phyloP scores from a whole-genome alignment of 2,797 vertebrate species.

The Vultur gryphus region DNA sequence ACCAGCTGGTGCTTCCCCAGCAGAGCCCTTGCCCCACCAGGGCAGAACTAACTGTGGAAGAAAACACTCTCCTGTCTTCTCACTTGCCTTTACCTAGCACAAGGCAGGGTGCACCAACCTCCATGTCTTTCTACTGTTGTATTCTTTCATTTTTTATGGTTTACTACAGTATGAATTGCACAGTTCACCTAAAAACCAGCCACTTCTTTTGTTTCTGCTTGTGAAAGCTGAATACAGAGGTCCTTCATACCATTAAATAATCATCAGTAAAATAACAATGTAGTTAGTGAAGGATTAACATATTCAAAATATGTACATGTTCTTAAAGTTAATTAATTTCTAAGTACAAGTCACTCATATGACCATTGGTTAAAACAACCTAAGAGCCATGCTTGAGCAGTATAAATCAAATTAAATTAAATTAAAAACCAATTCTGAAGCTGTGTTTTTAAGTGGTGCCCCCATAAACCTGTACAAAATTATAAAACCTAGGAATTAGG shows the following conservation, averaged over 20 bases:
- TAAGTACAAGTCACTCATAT: background rate
- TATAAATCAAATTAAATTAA: conserved; percentile 9
- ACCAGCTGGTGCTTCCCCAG: background rate
- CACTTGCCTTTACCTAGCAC: background rate
- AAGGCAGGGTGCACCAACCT: background rate
- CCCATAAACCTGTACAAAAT: conserved; percentile 59
- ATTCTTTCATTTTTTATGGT: background rate
- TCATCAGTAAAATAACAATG: background rate
- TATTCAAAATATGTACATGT: background rate
- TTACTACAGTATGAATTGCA: background rate
- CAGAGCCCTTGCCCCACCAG: background rate
- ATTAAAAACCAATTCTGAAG: conserved; percentile 2
- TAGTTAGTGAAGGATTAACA: conserved; percentile 13
- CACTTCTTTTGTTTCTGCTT: background rate
- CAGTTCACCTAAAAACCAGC: background rate
- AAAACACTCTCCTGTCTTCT: background rate
- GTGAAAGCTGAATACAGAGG: background rate
- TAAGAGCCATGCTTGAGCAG: background rate
- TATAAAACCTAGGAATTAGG: conserved; percentile 56
- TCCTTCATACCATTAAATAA: background rate
- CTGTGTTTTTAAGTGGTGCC: background rate
- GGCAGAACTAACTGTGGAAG: background rate
- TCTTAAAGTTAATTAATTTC: conserved; percentile 37
- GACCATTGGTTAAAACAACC: conserved; percentile 23
- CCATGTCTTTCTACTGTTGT: background rate